A percentile compares a stretch with the other conserved stretches of the same genome.
These are phyloP conservation scores for Peromyscus eremicus DNA, from an alignment of 2,797 vertebrate species.

Conservation along the genomic window DNA sequence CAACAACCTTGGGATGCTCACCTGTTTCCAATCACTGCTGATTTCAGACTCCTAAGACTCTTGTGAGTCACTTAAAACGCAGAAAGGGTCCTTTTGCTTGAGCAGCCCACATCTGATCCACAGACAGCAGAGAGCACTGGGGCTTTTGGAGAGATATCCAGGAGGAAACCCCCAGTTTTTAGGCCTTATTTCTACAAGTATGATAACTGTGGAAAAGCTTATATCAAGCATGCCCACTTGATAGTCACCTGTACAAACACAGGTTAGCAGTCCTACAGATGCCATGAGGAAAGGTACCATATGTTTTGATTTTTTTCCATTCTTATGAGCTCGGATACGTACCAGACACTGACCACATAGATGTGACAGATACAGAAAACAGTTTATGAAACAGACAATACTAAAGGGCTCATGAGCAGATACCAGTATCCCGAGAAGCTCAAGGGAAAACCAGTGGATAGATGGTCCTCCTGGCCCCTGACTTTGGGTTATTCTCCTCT, in stretches of 20 bases:
- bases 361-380: neutral
- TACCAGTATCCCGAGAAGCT: neutral
- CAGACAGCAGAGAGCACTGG: neutral
- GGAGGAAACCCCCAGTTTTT: neutral
- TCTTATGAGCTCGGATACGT: constrained; percentile 67
- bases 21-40: neutral
- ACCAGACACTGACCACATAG: constrained; percentile 14
- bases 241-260: constrained; percentile 17
- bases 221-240: constrained; percentile 63
- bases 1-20: neutral
- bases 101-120: neutral
- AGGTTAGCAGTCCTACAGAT: neutral
- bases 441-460: neutral
- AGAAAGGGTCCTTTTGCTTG: neutral
- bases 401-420: neutral
- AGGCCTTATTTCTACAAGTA: neutral
- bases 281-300: neutral
- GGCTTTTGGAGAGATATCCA: neutral
- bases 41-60: constrained; percentile 15
- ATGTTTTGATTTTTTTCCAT: constrained; percentile 23
- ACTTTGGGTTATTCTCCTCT: neutral
- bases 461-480: neutral
- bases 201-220: constrained; percentile 66
- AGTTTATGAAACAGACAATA: constrained; percentile 51
- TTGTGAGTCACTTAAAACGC: constrained; percentile 30